These are phyloP conservation scores for Melolontha melolontha DNA, from an alignment of 2,888 invertebrate species.

Conservation along the genomic window DNA sequence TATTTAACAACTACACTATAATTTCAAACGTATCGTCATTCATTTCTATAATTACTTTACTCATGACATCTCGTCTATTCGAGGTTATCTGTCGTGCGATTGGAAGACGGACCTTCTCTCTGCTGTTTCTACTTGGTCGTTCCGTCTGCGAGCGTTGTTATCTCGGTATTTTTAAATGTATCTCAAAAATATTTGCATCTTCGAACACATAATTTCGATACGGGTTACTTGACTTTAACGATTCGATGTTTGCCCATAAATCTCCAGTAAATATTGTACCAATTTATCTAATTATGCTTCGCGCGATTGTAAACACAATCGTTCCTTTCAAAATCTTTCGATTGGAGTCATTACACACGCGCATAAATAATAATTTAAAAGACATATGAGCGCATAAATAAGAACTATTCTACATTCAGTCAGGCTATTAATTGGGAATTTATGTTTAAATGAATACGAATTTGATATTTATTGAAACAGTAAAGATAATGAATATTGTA, in stretches of 20 bases:
- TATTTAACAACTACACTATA: constrained; percentile 7
- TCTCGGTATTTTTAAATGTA: constrained; percentile 20
- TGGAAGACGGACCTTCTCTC: too few species aligned
- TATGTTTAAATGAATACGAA: too few species aligned
- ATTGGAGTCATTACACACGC: not conserved
- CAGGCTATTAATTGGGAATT: too few species aligned
- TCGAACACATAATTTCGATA: constrained; percentile 14
- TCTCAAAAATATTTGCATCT: constrained; percentile 23
- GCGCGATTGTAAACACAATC: not conserved
- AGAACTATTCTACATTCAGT: too few species aligned
- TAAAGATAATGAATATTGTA: too few species aligned
- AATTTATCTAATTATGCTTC: constrained; percentile 10
- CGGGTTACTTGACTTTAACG: not conserved
- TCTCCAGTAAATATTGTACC: constrained; percentile 11
- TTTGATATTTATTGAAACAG: too few species aligned
- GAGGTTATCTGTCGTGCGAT: not conserved
- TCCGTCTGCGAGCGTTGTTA: constrained; percentile 1
- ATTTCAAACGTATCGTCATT: constrained; percentile 7
- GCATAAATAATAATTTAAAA: not conserved
- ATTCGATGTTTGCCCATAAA: constrained; percentile 3
- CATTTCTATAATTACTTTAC: constrained; percentile 27
- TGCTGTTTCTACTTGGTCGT: too few species aligned
- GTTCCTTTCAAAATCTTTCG: not conserved
- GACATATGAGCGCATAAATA: not conserved
- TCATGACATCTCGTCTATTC: constrained; percentile 10